Conservation (phyloP, 2,888 invertebrate species). For the Ophion slaviceki region DNA sequence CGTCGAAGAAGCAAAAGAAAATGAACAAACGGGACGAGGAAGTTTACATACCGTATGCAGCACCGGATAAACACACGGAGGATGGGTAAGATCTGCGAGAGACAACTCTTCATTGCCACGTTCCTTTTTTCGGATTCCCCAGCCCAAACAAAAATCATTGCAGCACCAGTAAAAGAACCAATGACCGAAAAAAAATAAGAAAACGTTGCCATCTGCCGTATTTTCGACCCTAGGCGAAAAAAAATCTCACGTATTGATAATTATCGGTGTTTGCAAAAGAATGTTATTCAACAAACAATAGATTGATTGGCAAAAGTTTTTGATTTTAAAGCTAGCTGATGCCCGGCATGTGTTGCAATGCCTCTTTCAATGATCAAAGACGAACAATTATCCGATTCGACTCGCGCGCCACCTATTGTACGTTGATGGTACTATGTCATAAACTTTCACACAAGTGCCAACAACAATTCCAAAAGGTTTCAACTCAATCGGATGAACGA, state of each 20-base stretch:
- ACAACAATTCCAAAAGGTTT: too few species aligned
- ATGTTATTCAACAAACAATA: not conserved
- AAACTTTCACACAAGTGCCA: too few species aligned
- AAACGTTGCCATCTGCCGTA: not conserved
- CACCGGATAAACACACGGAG: slow-evolving; percentile 94
- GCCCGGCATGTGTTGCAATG: too few species aligned
- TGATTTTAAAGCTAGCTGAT: not conserved
- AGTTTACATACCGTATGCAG: slow-evolving; percentile 94
- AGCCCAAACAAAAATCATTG: not conserved
- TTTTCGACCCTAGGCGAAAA: not conserved
- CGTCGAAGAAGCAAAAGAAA: slow-evolving; percentile 85
- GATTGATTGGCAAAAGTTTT: not conserved
- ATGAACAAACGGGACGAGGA: slow-evolving; percentile 88
- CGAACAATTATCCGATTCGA: too few species aligned
- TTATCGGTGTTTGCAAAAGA: not conserved
- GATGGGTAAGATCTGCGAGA: slow-evolving; percentile 86
- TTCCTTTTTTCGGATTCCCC: not conserved
- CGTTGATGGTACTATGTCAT: too few species aligned
- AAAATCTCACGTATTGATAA: not conserved
- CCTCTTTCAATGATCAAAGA: too few species aligned
- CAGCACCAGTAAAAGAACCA: not conserved
- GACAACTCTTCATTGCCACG: slow-evolving; percentile 31
- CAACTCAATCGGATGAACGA: too few species aligned
- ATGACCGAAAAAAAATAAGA: not conserved
- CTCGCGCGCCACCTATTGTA: too few species aligned